Evolutionary conservation across 2,113 vertebrate species (phyloP), one percentile per base, ranked within the genome.

Genomic region (Dromiciops gliroides): DNA sequence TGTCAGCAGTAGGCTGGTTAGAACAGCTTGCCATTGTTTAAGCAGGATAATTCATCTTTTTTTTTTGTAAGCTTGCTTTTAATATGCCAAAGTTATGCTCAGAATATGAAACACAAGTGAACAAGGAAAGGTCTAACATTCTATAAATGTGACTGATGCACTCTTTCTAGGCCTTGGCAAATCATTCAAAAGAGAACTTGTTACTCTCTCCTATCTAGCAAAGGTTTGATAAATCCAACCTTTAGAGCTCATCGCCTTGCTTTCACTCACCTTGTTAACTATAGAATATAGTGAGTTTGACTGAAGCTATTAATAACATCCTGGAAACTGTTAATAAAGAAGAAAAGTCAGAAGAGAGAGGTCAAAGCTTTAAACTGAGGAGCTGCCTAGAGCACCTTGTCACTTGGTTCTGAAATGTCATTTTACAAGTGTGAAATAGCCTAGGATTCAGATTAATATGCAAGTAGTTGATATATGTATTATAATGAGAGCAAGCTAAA

Each of bases 41-140:
- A 97, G 95, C 60, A 98, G 60, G 52, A 94, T 95, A 97, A 98
- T 97, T 98, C 51, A 97, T 48, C 90, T 93, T 90, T 23, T 2
- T 88, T 96, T 93, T 90, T 0, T 6, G 25, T 75, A 96, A 96
- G 3, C 52, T 67, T 3, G 8, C 52, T 95, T 50, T 95, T 98
- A 94, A 92, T 89, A 96, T 90, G 50, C 88, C 95, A 47, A 92
- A 96, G 31, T 4, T 95, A 4, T 14, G 83, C 28, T 91, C 28
- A 48, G 95, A 97, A 97, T 96, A 44, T 91, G 9, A 91, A 97
- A 56, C 22, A 95, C 88, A 93, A 97, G 97, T 31, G 97, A 91
- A 48, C 56, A 31, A 4, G 5, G 12, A 48, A 97, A 89, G 60
- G 83, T 1, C 0, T 96, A 95, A 91, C 96, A 48, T 28, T 94